Percentiles rank a stretch among this genome's conserved stretches.
These are phyloP conservation scores for Etheostoma perlongum DNA, from an alignment of 2,797 vertebrate genomes.

Conservation along the genomic window DNA sequence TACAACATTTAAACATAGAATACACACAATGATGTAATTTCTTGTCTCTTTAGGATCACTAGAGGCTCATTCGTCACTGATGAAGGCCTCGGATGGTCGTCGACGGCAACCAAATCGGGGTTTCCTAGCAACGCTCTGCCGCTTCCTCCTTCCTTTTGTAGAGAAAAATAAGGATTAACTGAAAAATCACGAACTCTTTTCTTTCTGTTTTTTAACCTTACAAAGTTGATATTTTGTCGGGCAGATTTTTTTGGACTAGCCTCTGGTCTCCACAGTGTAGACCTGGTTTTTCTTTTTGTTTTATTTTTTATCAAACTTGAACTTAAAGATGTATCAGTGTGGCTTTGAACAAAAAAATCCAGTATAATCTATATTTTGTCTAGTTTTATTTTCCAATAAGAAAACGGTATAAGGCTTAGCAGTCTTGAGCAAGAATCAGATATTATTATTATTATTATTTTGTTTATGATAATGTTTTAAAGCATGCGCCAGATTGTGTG, in stretches of 20 bases:
- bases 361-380: slow-evolving; percentile 84
- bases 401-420: slow-evolving; percentile 88
- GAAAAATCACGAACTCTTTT: slow-evolving; percentile 89
- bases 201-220: slow-evolving; percentile 88
- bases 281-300: slow-evolving; percentile 70
- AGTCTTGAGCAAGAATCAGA: slow-evolving; percentile 90
- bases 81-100: slow-evolving; percentile 77
- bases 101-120: slow-evolving; percentile 86
- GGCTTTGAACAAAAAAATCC: slow-evolving; percentile 88
- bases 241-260: slow-evolving; percentile 77
- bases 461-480: slow-evolving; percentile 80
- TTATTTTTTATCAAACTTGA: slow-evolving; percentile 79
- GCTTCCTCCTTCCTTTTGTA: slow-evolving; percentile 89
- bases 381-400: slow-evolving; percentile 89
- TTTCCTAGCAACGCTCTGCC: slow-evolving; percentile 92
- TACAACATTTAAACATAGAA: too few relatives aligned
- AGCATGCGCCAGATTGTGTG: slow-evolving; percentile 78
- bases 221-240: slow-evolving; percentile 85
- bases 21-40: slow-evolving; percentile 24
- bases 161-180: slow-evolving; percentile 90
- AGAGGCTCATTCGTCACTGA: slow-evolving; percentile 68
- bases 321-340: slow-evolving; percentile 83
- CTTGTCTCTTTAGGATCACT: slow-evolving; percentile 79
- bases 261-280: slow-evolving; percentile 70
- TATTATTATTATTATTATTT: slow-evolving; percentile 68